A percentile compares a stretch with the other conserved stretches of the same genome.
Conservation (phyloP, 2,113 vertebrate genomes). For the Limanda limanda region DNA sequence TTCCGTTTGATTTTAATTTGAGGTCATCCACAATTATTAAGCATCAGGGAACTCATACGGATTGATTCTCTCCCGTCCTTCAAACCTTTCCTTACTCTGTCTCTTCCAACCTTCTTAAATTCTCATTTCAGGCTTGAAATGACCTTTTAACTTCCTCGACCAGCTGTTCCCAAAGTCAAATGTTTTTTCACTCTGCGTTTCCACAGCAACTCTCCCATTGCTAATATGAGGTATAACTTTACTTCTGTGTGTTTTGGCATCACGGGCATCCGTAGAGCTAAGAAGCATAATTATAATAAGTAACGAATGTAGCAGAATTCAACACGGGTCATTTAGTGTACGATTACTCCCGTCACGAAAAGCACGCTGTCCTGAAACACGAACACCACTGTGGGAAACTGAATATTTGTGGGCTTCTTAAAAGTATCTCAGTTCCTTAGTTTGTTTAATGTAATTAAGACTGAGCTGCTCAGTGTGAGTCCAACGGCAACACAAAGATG, state of each 20-base stretch:
- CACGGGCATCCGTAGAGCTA: conserved; percentile 18
- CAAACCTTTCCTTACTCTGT: neutral
- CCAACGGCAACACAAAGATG: conserved; percentile 26
- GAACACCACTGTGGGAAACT: conserved; percentile 21
- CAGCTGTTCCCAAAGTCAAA: conserved; percentile 46
- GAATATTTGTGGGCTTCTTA: conserved; percentile 25
- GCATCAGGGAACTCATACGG: neutral
- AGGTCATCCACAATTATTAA: neutral
- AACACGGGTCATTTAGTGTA: conserved; percentile 32
- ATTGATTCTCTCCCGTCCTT: neutral
- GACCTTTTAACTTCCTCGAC: conserved; percentile 35
- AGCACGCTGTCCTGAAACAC: neutral
- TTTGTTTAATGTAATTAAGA: conserved; percentile 60
- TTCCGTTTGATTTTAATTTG: neutral
- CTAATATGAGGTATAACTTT: conserved; percentile 60
- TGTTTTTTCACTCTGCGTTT: conserved; percentile 51
- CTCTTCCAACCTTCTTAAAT: conserved; percentile 13
- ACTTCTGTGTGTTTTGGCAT: conserved; percentile 67
- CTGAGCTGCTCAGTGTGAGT: conserved; percentile 12
- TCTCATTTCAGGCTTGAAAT: conserved; percentile 42
- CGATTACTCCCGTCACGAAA: conserved; percentile 5
- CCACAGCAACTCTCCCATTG: conserved; percentile 47
- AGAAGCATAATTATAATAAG: conserved; percentile 27
- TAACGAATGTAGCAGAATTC: conserved; percentile 52
- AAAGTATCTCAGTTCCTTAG: conserved; percentile 20